Conservation (phyloP, 2,888 invertebrate species). For the Cephonodes hylas region DNA sequence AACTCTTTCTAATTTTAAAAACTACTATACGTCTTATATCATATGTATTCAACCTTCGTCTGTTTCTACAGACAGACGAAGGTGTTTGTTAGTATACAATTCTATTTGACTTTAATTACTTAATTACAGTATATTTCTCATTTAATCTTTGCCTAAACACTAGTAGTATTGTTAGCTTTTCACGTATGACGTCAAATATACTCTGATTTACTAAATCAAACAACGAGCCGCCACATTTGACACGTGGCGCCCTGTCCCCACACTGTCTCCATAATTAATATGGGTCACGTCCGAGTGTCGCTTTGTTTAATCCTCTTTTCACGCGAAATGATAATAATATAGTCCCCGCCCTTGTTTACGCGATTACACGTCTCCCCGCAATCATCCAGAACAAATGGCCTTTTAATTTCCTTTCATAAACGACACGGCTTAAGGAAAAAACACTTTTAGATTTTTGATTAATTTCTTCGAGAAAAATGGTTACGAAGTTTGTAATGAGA, state of each 20-base stretch:
- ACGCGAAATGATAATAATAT: background rate
- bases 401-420: background rate
- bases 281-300: background rate
- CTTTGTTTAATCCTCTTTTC: background rate
- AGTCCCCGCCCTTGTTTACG: background rate
- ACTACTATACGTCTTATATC: too few species aligned
- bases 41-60: too few species aligned
- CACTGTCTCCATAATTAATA: slow-evolving; percentile 5
- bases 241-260: background rate
- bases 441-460: background rate
- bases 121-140: too few species aligned
- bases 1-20: too few species aligned
- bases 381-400: background rate
- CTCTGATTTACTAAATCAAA: background rate
- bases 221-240: background rate
- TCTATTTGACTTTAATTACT: too few species aligned
- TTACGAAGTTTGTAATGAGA: background rate
- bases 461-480: background rate
- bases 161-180: too few species aligned
- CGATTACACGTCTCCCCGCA: background rate
- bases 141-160: too few species aligned
- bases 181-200: background rate
- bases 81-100: too few species aligned
- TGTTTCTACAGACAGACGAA: too few species aligned
- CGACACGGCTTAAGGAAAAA: background rate